Evolutionary conservation across 1,140 invertebrate genomes (phyloP), one percentile per base, ranked within the genome.

Genomic region (Aphidius gifuensis): DNA sequence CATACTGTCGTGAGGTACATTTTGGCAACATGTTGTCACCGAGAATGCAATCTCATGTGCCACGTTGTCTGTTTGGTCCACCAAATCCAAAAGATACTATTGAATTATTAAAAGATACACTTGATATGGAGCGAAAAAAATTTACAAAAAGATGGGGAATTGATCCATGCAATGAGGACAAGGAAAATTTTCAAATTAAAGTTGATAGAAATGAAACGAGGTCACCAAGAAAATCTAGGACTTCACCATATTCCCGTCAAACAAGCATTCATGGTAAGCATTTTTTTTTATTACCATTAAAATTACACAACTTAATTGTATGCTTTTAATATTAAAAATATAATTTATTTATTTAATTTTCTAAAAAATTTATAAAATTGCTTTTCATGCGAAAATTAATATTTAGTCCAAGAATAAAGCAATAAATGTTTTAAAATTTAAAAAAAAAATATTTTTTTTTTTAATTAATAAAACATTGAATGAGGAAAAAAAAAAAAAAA

Each of bases 241-340:
- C 48, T 49, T 70, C 60, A 40, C 78, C 78, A 3, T 79, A 80
- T 53, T 67, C 72, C 11, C 68, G 72, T 46, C 77, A 81, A 58
- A 79, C 77, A n/a, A 80, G 69, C 61, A 75, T 79, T 51, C 77
- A 79, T 61, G 77, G 79, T 81, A 54, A 75, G 71, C 69, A 45
- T 7, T 8, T 42, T 38, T 50, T 40, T 62, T 54, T 45, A 3
- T 32, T 32, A 32, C 0, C 23, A 32, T 3, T 3, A 32, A 3
- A 32, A 32, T 32, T 32, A 1, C 1, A 32, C 23, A 32, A 32
- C 23, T 48, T 57, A 3, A 62, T 49, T 43, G 5, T 9, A 16
- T 47, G 0, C 16, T 16, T 16, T 16, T 16, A 16, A 16, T 16
- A 16, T 16, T 16, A 16, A 16, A 16, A 16, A 16, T 16, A 16